A percentile compares a stretch with the other conserved stretches of the same genome.
Evolutionary conservation across 2,888 invertebrate species (phyloP).

Genomic region (Synanthedon formicaeformis): DNA sequence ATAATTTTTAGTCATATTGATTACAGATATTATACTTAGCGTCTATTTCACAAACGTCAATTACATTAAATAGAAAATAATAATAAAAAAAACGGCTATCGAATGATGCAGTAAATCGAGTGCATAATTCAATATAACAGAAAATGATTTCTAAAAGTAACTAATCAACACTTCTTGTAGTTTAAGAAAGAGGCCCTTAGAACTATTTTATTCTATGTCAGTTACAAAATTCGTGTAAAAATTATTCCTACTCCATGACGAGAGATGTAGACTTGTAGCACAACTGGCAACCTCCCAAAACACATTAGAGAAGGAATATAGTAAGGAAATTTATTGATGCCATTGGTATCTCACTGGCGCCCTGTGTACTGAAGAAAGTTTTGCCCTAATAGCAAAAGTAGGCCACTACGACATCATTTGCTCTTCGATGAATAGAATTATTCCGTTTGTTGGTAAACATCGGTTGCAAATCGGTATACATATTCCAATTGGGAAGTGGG

Average conservation of each 20-base stretch:
- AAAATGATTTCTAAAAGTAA: too few relatives aligned
- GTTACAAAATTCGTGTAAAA: neutral
- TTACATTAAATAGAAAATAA: too few relatives aligned
- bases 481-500: neutral
- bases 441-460: neutral
- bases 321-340: constrained; percentile 24
- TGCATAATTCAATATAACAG: too few relatives aligned
- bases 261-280: neutral
- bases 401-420: neutral
- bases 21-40: too few relatives aligned
- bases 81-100: too few relatives aligned
- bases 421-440: neutral
- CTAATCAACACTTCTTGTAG: too few relatives aligned
- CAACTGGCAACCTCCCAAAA: constrained; percentile 14
- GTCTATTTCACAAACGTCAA: too few relatives aligned
- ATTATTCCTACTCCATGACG: neutral
- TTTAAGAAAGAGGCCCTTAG: too few relatives aligned
- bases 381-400: neutral
- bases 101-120: too few relatives aligned
- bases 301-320: constrained; percentile 22
- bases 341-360: neutral
- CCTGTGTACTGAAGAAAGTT: neutral
- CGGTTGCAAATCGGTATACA: neutral
- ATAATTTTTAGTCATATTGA: too few relatives aligned
- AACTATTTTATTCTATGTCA: neutral